Evolutionary conservation across 2,113 vertebrate genomes (phyloP), one percentile per base, ranked within the genome.

Genomic region (Oplegnathus fasciatus): DNA sequence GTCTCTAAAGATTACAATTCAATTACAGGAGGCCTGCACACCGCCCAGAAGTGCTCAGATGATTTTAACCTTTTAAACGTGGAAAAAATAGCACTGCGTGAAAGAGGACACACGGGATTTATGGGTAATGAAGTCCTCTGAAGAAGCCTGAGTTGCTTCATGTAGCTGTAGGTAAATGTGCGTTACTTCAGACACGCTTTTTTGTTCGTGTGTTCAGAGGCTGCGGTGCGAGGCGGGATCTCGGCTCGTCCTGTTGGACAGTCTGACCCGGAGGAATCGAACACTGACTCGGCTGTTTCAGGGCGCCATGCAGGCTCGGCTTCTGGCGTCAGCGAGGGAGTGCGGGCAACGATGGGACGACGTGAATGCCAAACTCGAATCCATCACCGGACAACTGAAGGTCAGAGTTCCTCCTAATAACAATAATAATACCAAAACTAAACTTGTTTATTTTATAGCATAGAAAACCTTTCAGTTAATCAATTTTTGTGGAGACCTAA

Each of bases 291-390:
- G 37, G 2, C 57, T 92, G 73, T 93, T 94, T 10, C 60, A 66
- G 20, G 93, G 90, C 5, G 54, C 74, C 58, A 87, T 90, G 92
- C 69, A 65, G 42, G 20, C 88, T 2, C 82, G 93, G 22, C 89
- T 96, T 64, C 84, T 90, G 26, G 86, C 88, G 0, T 50, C 87
- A 1, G 78, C 93, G 5, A 92, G 90, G 76, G 88, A 94, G 6
- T 87, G 94, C 10, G 93, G 95, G 4, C 84, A 17, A 2, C 92
- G 95, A 24, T 96, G 94, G 95, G 94, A 96, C 44, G 44, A 80
- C 0, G 84, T 96, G 13, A 94, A 67, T 17, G 34, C 48, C 61
- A 86, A 80, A 3, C 74, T 94, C 67, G 91, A 95, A 9, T 82
- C 84, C 4, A 42, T 94, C 62, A 88, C 77, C 2, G 83, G 64